Evolutionary conservation across 2,113 vertebrate genomes (phyloP).

Genomic region (Bungarus multicinctus): DNA sequence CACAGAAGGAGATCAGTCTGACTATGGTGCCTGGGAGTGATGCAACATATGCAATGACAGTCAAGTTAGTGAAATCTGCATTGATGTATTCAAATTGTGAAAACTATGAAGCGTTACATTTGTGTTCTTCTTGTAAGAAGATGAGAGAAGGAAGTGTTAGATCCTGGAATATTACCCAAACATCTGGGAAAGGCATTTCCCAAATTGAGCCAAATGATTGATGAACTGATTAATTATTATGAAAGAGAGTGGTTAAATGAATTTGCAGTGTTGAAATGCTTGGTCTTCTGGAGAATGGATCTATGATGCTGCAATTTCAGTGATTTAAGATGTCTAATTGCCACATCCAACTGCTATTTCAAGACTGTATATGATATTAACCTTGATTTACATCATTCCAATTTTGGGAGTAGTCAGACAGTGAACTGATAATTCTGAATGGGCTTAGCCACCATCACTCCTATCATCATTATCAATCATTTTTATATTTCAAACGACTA

Average conservation of each 20-base stretch:
- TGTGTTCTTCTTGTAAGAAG: not conserved
- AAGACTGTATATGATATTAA: slow-evolving; percentile 2
- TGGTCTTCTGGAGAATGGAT: slow-evolving; percentile 18
- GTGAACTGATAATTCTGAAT: slow-evolving; percentile 8
- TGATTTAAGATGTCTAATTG: slow-evolving; percentile 18
- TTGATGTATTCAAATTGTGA: not conserved
- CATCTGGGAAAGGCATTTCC: not conserved
- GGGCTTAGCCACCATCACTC: slow-evolving; percentile 5
- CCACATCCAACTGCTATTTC: slow-evolving; percentile 15
- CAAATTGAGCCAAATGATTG: slow-evolving; percentile 3
- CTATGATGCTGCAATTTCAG: slow-evolving; percentile 4
- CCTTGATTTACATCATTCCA: slow-evolving; percentile 21
- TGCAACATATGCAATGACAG: not conserved
- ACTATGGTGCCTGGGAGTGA: not conserved
- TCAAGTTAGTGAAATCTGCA: not conserved
- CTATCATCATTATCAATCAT: slow-evolving; percentile 32
- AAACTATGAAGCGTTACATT: not conserved
- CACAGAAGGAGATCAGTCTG: not conserved
- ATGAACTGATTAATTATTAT: slow-evolving; percentile 24
- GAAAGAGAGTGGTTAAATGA: slow-evolving; percentile 26
- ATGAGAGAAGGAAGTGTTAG: not conserved
- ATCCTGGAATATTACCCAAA: not conserved
- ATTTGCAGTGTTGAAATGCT: slow-evolving; percentile 24
- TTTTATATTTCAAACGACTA: slow-evolving; percentile 17
- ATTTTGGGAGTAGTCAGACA: slow-evolving; percentile 12